Evolutionary conservation across 2,797 vertebrate genomes (phyloP), one percentile per base, ranked within the genome.

Genomic region (Rhinogobio ventralis): DNA sequence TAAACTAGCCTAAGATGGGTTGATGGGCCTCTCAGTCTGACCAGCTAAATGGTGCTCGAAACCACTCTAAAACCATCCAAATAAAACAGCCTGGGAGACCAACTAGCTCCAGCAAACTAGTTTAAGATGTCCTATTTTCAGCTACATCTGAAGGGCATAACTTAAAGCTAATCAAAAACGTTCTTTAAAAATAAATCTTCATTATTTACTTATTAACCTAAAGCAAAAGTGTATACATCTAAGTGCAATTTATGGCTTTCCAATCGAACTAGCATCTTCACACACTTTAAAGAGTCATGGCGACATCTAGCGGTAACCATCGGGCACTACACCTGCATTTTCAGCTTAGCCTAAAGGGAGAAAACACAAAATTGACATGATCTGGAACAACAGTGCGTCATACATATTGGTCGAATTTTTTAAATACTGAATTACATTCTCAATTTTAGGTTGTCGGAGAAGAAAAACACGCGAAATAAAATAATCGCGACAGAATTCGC

Each of bases 221-320:
- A 39, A 17, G 23, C 3, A 36, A 42, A 57, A 10, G 4, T 25
- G 7, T 39, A 42, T 10, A n/a, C 39, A 14, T 17, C 4, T 33
- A 7, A 67, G 7, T 19, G 33, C 53, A 19, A 36, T 36, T 36
- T 36, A 5, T 36, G 33, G 33, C 33, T 36, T 36, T 36, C 33
- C 36, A 25, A 25, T 10, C 4, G 11, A 57, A 17, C 13, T 14
- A 10, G 33, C 7, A 1, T 23, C 25, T 51, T 73, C 15, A 30
- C 11, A 4, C 4, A 33, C 0, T 23, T 8, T 73, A 42, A 7
- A 55, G 9, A 68, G 14, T 60, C 53, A 79, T 74, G 49, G 1
- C 90, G 42, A 88, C 92, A 85, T 20, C 91, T 0, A 75, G 91
- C 15, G 92, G 89, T n/a, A 0, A 9, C 8, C 14, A 7, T 23